phyloP scores from a whole-genome alignment of 2,113 vertebrate species.

The Percina caprodes region DNA sequence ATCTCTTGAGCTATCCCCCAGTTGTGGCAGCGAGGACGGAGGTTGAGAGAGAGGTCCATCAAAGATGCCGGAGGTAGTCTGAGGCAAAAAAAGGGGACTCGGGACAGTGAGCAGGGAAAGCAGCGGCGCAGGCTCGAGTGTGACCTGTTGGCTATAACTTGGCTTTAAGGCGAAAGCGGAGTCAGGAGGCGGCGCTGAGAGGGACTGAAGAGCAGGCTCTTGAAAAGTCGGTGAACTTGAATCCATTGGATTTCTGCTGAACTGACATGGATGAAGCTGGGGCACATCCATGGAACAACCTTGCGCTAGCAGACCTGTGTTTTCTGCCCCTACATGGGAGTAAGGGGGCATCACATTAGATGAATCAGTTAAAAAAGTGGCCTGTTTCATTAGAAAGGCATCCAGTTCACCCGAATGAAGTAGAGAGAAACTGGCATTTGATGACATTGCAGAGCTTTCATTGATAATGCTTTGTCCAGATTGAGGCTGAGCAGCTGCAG shows the following conservation, averaged over 20 bases:
- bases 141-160: not conserved
- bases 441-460: not conserved
- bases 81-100: slow-evolving; percentile 14
- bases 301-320: not conserved
- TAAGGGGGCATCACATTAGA: not conserved
- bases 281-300: not conserved
- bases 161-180: not conserved
- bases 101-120: slow-evolving; percentile 61
- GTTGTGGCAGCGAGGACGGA: not conserved
- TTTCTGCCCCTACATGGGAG: not conserved
- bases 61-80: slow-evolving; percentile 25
- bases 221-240: not conserved
- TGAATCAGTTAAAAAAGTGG: not conserved
- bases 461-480: not conserved
- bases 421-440: not conserved
- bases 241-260: not conserved
- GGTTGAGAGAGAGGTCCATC: not conserved
- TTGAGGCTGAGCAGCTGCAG: not conserved
- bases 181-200: not conserved
- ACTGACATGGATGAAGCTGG: not conserved
- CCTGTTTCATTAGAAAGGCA: slow-evolving; percentile 2
- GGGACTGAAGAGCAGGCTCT: not conserved
- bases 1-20: slow-evolving; percentile 17
- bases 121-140: not conserved
- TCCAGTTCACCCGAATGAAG: not conserved